Percentiles rank a stretch among this genome's conserved stretches.
phyloP scores from a whole-genome alignment of 37 sponge, comb jelly and placozoan species.

The Halichondria panicea region DNA sequence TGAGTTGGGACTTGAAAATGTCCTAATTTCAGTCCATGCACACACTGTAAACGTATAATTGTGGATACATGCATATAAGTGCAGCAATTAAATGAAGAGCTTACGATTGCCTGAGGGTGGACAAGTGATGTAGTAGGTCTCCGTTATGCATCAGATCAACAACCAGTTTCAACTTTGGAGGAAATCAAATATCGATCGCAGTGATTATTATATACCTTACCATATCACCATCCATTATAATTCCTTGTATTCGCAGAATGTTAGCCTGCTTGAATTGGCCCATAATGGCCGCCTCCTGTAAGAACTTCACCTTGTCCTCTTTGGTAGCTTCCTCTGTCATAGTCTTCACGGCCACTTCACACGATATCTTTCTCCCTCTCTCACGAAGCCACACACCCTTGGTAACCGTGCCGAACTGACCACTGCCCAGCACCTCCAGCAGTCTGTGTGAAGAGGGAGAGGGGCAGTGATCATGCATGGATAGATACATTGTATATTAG shows the following conservation, averaged over 20 bases:
- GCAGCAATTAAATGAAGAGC: neutral
- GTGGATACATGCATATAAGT: neutral
- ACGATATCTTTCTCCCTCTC: too few species aligned
- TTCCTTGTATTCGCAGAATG: slow-evolving; percentile 12
- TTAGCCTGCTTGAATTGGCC: slow-evolving; percentile 51
- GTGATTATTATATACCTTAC: too few species aligned
- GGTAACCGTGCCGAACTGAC: slow-evolving; percentile 33
- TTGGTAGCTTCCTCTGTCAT: slow-evolving; percentile 21
- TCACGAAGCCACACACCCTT: slow-evolving; percentile 24
- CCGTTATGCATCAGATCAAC: slow-evolving; percentile 56
- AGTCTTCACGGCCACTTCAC: slow-evolving; percentile 53
- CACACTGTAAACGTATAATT: too few species aligned
- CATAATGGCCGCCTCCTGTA: slow-evolving; percentile 65
- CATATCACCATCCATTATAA: too few species aligned
- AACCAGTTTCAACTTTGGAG: slow-evolving; percentile 52
- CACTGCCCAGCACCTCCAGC: slow-evolving; percentile 20
- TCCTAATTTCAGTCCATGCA: too few species aligned
- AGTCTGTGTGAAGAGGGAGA: neutral
- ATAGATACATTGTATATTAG: neutral
- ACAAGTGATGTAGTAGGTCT: slow-evolving; percentile 46
- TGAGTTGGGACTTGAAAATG: too few species aligned
- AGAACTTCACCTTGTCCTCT: slow-evolving; percentile 41
- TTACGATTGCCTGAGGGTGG: slow-evolving; percentile 2
- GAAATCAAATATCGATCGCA: too few species aligned
- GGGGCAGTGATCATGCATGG: neutral